Percentiles rank a stretch among this genome's conserved stretches.
Conservation (phyloP, 1,140 invertebrate genomes). For the Gryon sp. region DNA sequence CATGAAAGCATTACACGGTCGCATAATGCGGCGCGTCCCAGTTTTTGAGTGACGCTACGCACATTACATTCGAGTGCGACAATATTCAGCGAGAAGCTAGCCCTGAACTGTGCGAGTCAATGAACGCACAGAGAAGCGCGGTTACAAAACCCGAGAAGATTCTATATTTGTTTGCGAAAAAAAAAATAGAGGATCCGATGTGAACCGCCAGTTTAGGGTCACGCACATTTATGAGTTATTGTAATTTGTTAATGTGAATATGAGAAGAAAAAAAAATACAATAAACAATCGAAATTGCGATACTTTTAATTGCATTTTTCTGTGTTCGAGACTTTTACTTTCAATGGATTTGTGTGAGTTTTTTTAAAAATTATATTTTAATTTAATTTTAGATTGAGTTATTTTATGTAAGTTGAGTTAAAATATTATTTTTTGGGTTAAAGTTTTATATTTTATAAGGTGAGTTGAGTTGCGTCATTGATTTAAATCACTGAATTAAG, state of each 20-base stretch:
- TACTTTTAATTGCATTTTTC: too few species aligned
- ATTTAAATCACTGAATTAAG: too few species aligned
- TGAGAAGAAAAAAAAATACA: neutral
- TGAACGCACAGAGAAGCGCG: conserved; percentile 50
- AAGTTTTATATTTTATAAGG: too few species aligned
- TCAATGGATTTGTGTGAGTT: too few species aligned
- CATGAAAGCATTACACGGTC: conserved; percentile 36
- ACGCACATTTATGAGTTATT: conserved; percentile 21
- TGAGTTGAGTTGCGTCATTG: too few species aligned
- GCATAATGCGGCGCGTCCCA: conserved; percentile 53
- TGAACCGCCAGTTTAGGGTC: conserved; percentile 20
- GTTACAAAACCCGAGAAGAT: conserved; percentile 63
- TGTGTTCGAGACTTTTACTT: too few species aligned
- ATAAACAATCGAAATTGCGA: too few species aligned
- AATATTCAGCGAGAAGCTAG: conserved; percentile 53
- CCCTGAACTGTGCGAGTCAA: conserved; percentile 63
- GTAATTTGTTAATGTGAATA: conserved; percentile 25
- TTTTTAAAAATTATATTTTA: too few species aligned
- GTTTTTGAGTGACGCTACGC: conserved; percentile 49
- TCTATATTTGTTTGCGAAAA: conserved; percentile 61
- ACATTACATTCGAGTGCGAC: conserved; percentile 56
- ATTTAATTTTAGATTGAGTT: too few species aligned
- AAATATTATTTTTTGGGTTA: too few species aligned
- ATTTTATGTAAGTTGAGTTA: too few species aligned
- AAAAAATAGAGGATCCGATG: conserved; percentile 57